These are phyloP conservation scores for Tetramorium parvispinum DNA, from an alignment of 1,140 invertebrate genomes.

Conservation along the genomic window DNA sequence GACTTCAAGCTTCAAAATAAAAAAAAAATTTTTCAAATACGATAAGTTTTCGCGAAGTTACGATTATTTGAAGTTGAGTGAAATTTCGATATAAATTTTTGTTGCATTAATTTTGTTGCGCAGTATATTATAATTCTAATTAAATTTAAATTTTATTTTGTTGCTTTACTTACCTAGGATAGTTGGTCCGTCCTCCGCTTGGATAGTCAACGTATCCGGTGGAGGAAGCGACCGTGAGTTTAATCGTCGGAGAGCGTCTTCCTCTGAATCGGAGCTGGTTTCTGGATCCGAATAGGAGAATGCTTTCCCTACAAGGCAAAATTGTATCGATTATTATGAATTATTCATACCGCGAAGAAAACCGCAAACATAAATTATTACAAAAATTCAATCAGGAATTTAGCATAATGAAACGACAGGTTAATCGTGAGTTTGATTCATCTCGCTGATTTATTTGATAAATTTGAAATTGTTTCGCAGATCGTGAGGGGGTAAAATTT, in stretches of 20 bases:
- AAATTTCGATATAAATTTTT: no score
- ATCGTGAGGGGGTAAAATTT: background rate
- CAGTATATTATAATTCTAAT: background rate
- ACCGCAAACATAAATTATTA: background rate
- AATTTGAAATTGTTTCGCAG: background rate
- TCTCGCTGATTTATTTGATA: background rate
- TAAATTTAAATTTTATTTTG: background rate
- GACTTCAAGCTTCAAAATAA: no score
- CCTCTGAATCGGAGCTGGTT: constrained; percentile 91
- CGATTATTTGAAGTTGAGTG: no score
- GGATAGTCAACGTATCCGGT: constrained; percentile 83
- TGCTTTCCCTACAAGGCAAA: constrained; percentile 76
- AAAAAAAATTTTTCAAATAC: no score
- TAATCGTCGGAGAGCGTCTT: constrained; percentile 89
- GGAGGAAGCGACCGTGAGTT: constrained; percentile 84
- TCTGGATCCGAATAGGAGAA: constrained; percentile 85
- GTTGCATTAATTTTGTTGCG: no score
- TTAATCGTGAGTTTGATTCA: background rate
- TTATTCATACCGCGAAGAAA: background rate
- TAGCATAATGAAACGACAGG: background rate
- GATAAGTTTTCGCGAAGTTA: no score
- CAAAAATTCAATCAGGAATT: background rate
- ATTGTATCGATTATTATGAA: constrained; percentile 24
- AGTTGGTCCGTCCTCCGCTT: constrained; percentile 83
- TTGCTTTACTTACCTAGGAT: constrained; percentile 67